These are phyloP conservation scores for Tenthredo amoena DNA, from an alignment of 2,888 invertebrate genomes.

Conservation along the genomic window DNA sequence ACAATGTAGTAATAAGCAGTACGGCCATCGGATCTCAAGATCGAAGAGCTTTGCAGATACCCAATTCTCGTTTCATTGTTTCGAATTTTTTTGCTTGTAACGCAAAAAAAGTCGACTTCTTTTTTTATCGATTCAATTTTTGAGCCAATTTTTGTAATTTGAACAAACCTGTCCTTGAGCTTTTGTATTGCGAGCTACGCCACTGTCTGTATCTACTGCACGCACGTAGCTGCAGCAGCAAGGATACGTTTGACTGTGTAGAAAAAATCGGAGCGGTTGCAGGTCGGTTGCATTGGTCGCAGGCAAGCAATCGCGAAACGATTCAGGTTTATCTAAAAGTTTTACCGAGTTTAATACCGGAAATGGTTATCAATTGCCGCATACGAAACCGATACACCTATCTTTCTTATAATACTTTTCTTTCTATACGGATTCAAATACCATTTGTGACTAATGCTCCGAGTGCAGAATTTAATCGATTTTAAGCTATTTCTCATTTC, in stretches of 20 bases:
- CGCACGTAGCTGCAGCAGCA: background rate
- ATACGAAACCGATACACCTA: conserved; percentile 42
- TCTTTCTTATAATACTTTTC: background rate
- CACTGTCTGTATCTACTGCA: background rate
- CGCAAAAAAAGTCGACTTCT: background rate
- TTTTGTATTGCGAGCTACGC: background rate
- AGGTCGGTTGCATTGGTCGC: conserved; percentile 8
- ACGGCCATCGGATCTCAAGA: too few species aligned
- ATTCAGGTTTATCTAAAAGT: conserved; percentile 48
- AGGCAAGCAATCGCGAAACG: conserved; percentile 31
- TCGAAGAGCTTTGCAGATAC: too few species aligned
- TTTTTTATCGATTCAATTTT: background rate
- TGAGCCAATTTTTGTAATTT: background rate
- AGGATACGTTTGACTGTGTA: background rate
- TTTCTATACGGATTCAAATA: background rate
- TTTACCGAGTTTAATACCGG: conserved; percentile 44
- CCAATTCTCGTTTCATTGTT: background rate
- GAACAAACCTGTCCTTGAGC: background rate
- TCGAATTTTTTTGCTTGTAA: background rate
- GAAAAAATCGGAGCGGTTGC: background rate
- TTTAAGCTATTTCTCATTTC: conserved; percentile 28
- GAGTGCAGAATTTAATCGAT: conserved; percentile 18
- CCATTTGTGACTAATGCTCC: conserved; percentile 35
- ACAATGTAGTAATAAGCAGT: background rate
- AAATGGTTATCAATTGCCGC: conserved; percentile 50